Evolutionary conservation across 1,140 invertebrate genomes (phyloP).

Genomic region (Drosophila hydei): DNA sequence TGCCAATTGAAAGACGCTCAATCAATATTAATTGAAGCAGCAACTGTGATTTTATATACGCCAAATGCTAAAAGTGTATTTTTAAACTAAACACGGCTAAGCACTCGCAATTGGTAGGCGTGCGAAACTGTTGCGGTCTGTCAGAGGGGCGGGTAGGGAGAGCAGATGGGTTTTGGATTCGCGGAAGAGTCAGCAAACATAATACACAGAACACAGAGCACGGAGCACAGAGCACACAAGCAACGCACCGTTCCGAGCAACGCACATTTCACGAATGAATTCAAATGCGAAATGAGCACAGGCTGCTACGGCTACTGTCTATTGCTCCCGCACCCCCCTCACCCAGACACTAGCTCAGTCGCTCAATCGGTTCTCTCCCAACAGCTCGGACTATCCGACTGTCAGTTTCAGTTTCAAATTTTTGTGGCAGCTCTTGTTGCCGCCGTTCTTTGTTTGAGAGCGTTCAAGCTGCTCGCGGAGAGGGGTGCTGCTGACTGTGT

Average conservation of each 20-base stretch:
- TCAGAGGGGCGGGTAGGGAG: neutral
- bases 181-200: constrained; percentile 29
- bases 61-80: neutral
- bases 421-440: constrained; percentile 40
- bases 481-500: constrained; percentile 7
- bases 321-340: neutral
- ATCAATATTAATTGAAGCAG: constrained; percentile 70
- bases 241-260: constrained; percentile 64
- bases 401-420: constrained; percentile 29
- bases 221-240: neutral
- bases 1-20: constrained; percentile 72
- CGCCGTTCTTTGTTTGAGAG: neutral
- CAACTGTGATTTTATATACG: constrained; percentile 50
- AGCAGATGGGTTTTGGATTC: neutral
- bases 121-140: neutral
- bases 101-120: constrained; percentile 13
- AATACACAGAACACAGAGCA: constrained; percentile 23
- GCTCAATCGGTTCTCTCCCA: neutral
- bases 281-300: constrained; percentile 80
- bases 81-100: constrained; percentile 13
- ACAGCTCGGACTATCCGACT: constrained; percentile 3
- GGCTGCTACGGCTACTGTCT: constrained; percentile 15
- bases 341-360: neutral
- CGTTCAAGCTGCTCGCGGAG: neutral
- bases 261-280: constrained; percentile 80